A percentile compares a stretch with the other conserved stretches of the same genome.
These are phyloP conservation scores for Channa striata DNA, from an alignment of 2,797 vertebrate genomes.

Conservation along the genomic window DNA sequence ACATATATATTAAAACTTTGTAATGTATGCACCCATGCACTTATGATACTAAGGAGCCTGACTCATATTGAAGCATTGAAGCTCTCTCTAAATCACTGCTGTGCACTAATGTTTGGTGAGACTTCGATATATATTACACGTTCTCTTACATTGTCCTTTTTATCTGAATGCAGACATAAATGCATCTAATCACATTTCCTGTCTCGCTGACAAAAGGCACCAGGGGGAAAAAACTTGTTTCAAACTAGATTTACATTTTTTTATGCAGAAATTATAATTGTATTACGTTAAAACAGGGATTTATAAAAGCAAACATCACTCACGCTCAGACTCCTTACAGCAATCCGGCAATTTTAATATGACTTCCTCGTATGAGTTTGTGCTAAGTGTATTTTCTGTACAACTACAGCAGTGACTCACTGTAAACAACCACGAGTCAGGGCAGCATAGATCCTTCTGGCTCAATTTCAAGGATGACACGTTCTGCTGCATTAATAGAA, in stretches of 20 bases:
- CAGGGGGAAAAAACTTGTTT: constrained; percentile 37
- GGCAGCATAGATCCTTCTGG: constrained; percentile 56
- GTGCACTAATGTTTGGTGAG: constrained; percentile 17
- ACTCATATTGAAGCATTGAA: constrained; percentile 53
- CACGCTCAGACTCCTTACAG: constrained; percentile 21
- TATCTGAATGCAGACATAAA: constrained; percentile 32
- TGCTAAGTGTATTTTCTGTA: constrained; percentile 52
- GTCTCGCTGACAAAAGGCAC: constrained; percentile 21
- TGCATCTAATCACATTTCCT: constrained; percentile 16
- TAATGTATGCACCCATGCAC: constrained; percentile 37
- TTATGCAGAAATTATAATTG: neutral
- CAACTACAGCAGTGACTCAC: constrained; percentile 53
- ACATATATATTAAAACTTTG: constrained; percentile 39
- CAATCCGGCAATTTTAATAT: constrained; percentile 35
- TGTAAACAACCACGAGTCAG: constrained; percentile 60
- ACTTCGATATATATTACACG: constrained; percentile 46
- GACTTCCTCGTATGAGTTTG: constrained; percentile 34
- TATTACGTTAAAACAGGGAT: too few relatives aligned
- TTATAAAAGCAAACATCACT: constrained; percentile 1
- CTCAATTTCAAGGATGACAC: constrained; percentile 60
- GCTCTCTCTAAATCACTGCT: constrained; percentile 56
- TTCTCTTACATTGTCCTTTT: constrained; percentile 12
- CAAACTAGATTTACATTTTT: constrained; percentile 36
- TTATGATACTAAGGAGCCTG: constrained; percentile 40
- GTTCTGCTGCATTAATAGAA: constrained; percentile 59